Evolutionary conservation across 2,113 vertebrate species (phyloP).

Genomic region (Gadus macrocephalus): DNA sequence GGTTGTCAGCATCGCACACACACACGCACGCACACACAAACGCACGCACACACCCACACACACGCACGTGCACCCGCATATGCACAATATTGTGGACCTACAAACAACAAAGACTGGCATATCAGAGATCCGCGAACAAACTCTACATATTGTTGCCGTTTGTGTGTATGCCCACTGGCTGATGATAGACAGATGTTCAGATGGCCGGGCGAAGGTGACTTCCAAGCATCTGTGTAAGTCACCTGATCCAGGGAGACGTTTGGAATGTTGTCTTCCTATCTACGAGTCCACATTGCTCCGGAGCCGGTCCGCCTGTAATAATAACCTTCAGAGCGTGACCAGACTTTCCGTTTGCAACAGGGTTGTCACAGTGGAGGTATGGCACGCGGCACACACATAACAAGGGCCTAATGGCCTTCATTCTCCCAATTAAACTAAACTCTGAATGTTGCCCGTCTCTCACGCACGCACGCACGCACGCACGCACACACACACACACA

Average conservation of each 20-base stretch:
- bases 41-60: neutral
- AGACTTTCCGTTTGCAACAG: neutral
- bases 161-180: constrained; percentile 9
- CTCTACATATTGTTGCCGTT: neutral
- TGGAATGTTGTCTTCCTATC: constrained; percentile 7
- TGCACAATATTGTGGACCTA: neutral
- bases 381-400: too few relatives aligned
- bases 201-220: neutral
- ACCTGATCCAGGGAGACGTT: constrained; percentile 2
- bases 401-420: too few relatives aligned
- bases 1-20: neutral
- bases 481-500: too few relatives aligned
- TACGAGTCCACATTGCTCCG: neutral
- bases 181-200: constrained; percentile 1
- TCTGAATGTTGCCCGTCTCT: neutral
- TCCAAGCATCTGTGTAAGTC: constrained; percentile 4
- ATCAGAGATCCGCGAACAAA: neutral
- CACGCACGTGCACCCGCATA: neutral
- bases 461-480: too few relatives aligned
- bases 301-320: too few relatives aligned
- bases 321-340: neutral
- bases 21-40: neutral
- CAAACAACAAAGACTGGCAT: neutral
- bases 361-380: too few relatives aligned
- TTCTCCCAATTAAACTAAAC: too few relatives aligned